Percentiles rank a stretch among this genome's conserved stretches.
These are phyloP conservation scores for Nothocercus nigrocapillus DNA, from an alignment of 2,113 vertebrate genomes.

Conservation along the genomic window DNA sequence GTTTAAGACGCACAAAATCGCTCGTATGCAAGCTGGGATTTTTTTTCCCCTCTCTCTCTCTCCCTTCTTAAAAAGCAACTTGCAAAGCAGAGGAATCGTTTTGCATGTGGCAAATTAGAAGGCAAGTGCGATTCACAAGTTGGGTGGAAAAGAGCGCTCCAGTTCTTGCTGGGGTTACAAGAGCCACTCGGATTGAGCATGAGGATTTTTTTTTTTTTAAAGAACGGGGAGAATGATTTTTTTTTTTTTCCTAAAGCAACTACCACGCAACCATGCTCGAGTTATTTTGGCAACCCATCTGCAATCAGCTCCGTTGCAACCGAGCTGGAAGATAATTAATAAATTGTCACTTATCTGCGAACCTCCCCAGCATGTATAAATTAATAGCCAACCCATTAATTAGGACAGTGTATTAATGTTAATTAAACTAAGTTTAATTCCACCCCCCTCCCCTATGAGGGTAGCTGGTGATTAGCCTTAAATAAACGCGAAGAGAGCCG, in stretches of 20 bases:
- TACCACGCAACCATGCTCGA: conserved; percentile 69
- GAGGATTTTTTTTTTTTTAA: conserved; percentile 28
- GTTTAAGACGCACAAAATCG: conserved; percentile 65
- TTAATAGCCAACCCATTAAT: conserved; percentile 70
- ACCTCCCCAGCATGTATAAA: conserved; percentile 65
- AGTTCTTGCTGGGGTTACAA: conserved; percentile 71
- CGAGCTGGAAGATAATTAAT: conserved; percentile 68
- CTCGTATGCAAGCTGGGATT: conserved; percentile 59
- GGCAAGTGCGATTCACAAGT: conserved; percentile 74
- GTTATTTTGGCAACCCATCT: conserved; percentile 70
- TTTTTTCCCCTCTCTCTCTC: conserved; percentile 52
- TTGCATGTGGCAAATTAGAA: conserved; percentile 75
- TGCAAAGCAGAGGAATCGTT: conserved; percentile 72
- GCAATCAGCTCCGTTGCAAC: conserved; percentile 72
- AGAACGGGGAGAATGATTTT: conserved; percentile 19
- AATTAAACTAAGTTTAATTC: conserved; percentile 71
- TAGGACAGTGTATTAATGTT: conserved; percentile 71
- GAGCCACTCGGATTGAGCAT: conserved; percentile 62
- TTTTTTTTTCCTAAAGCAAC: conserved; percentile 48
- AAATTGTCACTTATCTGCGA: conserved; percentile 64
- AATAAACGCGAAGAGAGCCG: conserved; percentile 40
- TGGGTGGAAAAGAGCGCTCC: conserved; percentile 68
- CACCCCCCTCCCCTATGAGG: conserved; percentile 47
- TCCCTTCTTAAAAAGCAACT: conserved; percentile 70
- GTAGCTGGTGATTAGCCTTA: conserved; percentile 64